Conservation (phyloP, 2,888 invertebrate genomes). For the Escarpia spicata region DNA sequence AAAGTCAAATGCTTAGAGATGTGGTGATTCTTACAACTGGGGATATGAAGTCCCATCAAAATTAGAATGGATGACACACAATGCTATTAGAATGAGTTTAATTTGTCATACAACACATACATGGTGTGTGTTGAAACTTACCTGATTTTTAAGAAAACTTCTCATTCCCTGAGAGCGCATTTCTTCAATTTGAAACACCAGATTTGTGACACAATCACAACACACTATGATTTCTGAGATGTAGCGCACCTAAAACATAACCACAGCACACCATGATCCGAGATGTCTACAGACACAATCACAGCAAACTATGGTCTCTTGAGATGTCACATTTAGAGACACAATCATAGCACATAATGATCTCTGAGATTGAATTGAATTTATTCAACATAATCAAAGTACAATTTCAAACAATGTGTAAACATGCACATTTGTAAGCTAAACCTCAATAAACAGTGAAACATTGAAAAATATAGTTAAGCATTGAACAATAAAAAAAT, state of each 20-base stretch:
- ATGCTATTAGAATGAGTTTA: neutral
- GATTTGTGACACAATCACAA: conserved; percentile 85
- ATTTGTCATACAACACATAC: neutral
- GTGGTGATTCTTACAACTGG: neutral
- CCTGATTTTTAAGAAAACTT: conserved; percentile 91
- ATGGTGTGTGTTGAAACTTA: conserved; percentile 66
- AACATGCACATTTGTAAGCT: conserved; percentile 67
- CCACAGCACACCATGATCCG: neutral
- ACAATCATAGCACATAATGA: conserved; percentile 86
- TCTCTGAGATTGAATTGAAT: conserved; percentile 81
- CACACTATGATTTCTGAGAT: conserved; percentile 87
- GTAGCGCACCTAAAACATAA: conserved; percentile 70
- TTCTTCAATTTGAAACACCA: conserved; percentile 91
- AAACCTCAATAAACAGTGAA: conserved; percentile 66
- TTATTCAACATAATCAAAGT: conserved; percentile 67
- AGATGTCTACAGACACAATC: conserved; percentile 79
- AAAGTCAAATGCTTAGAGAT: neutral
- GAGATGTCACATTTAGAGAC: conserved; percentile 71
- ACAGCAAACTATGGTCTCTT: conserved; percentile 73
- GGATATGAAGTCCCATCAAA: neutral
- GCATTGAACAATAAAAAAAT: neutral
- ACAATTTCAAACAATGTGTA: conserved; percentile 75
- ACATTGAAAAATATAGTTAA: neutral
- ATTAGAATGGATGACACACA: neutral
- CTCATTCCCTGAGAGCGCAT: conserved; percentile 91